These are phyloP conservation scores for Enteromius radiatus DNA, from an alignment of 2,797 vertebrate species.

Conservation along the genomic window DNA sequence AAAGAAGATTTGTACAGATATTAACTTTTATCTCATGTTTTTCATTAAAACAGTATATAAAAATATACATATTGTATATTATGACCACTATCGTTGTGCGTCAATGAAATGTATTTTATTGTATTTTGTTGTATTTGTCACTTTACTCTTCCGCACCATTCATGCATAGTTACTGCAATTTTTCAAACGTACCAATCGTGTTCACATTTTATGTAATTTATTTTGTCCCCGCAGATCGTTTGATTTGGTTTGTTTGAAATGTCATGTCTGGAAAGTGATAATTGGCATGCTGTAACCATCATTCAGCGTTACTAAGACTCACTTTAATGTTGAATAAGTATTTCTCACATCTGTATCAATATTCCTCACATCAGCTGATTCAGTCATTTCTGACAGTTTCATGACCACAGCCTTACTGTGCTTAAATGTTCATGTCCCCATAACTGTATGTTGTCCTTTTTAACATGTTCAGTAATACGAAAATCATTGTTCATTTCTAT, in stretches of 20 bases:
- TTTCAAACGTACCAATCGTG: conserved; percentile 6
- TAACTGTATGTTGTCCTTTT: conserved; percentile 56
- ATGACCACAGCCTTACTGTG: neutral
- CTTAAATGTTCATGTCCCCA: neutral
- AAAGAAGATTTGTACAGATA: conserved; percentile 70
- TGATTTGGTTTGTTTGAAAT: neutral
- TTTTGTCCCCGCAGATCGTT: neutral
- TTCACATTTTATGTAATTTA: conserved; percentile 31
- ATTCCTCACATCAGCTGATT: neutral
- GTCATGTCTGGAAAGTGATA: conserved; percentile 1
- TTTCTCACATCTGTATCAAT: neutral
- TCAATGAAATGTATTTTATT: conserved; percentile 56
- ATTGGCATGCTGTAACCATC: neutral
- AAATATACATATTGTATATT: conserved; percentile 66
- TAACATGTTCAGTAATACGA: conserved; percentile 52
- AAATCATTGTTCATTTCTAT: conserved; percentile 49
- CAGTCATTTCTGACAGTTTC: neutral
- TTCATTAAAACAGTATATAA: conserved; percentile 65
- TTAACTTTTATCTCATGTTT: conserved; percentile 70
- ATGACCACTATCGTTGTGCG: conserved; percentile 59
- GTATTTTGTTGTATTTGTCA: conserved; percentile 54
- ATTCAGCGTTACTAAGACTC: neutral
- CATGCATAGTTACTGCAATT: conserved; percentile 30
- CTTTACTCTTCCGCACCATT: conserved; percentile 66
- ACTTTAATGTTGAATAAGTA: neutral